Conservation (phyloP, 2,888 invertebrate species). For the Epinotia demarniana region DNA sequence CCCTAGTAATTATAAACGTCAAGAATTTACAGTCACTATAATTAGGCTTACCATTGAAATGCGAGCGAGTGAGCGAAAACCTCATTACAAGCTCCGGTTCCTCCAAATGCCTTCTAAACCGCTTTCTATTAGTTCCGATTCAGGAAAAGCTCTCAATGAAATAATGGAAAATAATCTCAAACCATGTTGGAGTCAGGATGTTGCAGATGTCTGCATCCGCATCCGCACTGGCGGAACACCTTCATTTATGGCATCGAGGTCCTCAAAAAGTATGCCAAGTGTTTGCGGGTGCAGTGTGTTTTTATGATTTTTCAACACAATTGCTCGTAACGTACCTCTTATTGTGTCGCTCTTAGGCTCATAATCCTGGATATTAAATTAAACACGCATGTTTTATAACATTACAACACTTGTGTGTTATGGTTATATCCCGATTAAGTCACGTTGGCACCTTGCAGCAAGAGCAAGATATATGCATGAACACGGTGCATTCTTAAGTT, state of each 20-base stretch:
- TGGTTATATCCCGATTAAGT: too few species aligned
- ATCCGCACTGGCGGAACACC: background rate
- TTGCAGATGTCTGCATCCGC: background rate
- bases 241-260: background rate
- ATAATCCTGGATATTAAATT: too few species aligned
- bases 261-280: background rate
- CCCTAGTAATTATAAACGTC: constrained; percentile 37
- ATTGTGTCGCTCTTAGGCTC: too few species aligned
- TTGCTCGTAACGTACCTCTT: too few species aligned
- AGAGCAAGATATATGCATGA: too few species aligned
- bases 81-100: constrained; percentile 44
- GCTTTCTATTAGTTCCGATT: constrained; percentile 43
- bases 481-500: too few species aligned
- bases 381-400: too few species aligned
- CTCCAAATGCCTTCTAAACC: constrained; percentile 42
- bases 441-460: too few species aligned
- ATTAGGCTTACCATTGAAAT: constrained; percentile 42
- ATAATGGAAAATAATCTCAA: constrained; percentile 37
- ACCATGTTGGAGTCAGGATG: background rate
- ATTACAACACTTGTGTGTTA: too few species aligned
- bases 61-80: constrained; percentile 44
- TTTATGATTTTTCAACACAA: too few species aligned
- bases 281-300: too few species aligned
- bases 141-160: constrained; percentile 31
- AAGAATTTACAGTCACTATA: constrained; percentile 38